phyloP scores from a whole-genome alignment of 2,888 invertebrate genomes.

The Caenorhabditis sinica region DNA sequence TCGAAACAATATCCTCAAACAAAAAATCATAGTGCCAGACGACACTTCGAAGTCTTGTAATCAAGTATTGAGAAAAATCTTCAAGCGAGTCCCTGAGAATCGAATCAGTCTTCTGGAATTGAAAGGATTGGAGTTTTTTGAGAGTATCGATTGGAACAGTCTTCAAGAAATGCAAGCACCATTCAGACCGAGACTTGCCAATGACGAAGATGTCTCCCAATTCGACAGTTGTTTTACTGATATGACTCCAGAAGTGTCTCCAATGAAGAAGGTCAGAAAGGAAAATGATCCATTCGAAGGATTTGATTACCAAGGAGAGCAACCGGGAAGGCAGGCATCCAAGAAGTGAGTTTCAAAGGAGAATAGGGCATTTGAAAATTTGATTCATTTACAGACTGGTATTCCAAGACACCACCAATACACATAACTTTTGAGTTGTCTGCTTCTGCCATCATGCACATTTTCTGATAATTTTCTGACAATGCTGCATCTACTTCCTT shows the following conservation, averaged over 20 bases:
- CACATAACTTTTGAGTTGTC: too few relatives aligned
- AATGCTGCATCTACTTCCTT: too few relatives aligned
- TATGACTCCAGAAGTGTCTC: background rate
- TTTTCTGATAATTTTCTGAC: too few relatives aligned
- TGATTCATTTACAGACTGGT: too few relatives aligned
- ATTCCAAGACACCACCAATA: too few relatives aligned
- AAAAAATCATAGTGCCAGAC: background rate
- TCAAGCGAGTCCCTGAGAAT: background rate
- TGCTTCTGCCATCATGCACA: too few relatives aligned
- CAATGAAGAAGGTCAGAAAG: background rate
- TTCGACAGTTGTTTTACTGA: background rate
- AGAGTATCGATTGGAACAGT: background rate
- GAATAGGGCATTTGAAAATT: too few relatives aligned
- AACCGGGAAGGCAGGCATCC: too few relatives aligned
- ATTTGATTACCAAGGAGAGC: background rate
- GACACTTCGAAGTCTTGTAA: background rate
- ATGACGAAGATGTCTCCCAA: background rate
- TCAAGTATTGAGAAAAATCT: background rate
- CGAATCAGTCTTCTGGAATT: background rate
- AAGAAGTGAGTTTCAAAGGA: too few relatives aligned
- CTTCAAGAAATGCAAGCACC: background rate
- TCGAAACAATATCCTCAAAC: background rate
- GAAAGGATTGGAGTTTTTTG: background rate
- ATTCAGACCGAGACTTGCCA: background rate
- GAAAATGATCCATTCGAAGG: background rate